These are phyloP conservation scores for Lordiphosa andalusiaca DNA, from an alignment of 2,888 invertebrate species.

Conservation along the genomic window DNA sequence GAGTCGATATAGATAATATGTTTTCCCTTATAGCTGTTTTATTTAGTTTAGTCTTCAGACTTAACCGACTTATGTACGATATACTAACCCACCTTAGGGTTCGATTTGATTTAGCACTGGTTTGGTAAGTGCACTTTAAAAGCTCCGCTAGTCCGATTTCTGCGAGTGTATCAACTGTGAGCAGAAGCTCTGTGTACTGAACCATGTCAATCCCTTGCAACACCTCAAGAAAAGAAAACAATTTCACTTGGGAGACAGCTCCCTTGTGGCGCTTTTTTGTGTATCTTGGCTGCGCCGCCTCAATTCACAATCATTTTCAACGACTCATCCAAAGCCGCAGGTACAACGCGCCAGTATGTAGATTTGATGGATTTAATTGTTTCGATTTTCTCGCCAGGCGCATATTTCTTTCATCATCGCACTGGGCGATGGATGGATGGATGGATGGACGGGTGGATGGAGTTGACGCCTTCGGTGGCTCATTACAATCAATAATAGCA, in stretches of 20 bases:
- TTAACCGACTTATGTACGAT: too few relatives aligned
- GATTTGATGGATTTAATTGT: conserved; percentile 67
- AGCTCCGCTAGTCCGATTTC: too few relatives aligned
- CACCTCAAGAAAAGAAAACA: not conserved
- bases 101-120: too few relatives aligned
- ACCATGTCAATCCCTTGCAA: too few relatives aligned
- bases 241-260: conserved; percentile 2
- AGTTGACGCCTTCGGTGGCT: conserved; percentile 75
- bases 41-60: too few relatives aligned
- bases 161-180: too few relatives aligned
- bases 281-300: not conserved
- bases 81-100: too few relatives aligned
- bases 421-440: conserved; percentile 14
- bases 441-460: conserved; percentile 19
- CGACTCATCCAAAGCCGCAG: conserved; percentile 71
- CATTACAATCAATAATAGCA: conserved; percentile 71
- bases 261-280: conserved; percentile 1
- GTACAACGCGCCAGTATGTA: conserved; percentile 44
- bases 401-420: conserved; percentile 33
- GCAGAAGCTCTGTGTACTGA: conserved; percentile 44
- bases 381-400: conserved; percentile 33
- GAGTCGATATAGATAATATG: too few relatives aligned
- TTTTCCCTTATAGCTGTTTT: too few relatives aligned
- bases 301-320: conserved; percentile 44
- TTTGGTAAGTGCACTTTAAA: too few relatives aligned